These are phyloP conservation scores for Cydia strobilella DNA, from an alignment of 1,140 invertebrate genomes.

Conservation along the genomic window DNA sequence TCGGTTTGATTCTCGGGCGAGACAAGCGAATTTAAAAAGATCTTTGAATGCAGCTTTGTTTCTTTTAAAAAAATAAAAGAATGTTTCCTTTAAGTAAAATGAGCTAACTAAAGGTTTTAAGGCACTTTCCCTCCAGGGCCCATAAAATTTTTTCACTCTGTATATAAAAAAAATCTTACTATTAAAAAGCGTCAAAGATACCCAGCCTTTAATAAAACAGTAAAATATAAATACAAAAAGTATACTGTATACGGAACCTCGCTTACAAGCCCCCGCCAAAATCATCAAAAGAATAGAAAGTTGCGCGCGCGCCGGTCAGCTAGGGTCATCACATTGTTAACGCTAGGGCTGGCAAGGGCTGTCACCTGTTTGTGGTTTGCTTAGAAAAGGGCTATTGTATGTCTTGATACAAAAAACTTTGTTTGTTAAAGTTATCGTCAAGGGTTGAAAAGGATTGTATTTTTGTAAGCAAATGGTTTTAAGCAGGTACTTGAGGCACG, in stretches of 20 bases:
- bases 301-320: conserved; percentile 18
- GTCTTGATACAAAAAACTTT: background rate
- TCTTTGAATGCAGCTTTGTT: too few species aligned
- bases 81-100: too few species aligned
- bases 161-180: background rate
- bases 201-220: background rate
- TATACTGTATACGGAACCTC: background rate
- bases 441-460: background rate
- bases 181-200: background rate
- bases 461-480: too few species aligned
- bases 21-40: too few species aligned
- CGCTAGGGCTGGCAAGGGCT: background rate
- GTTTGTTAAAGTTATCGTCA: background rate
- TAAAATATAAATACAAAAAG: background rate
- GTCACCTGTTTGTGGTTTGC: background rate
- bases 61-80: too few species aligned
- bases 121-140: too few species aligned
- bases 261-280: background rate
- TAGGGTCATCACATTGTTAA: conserved; percentile 12
- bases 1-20: too few species aligned
- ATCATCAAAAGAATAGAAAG: conserved; percentile 5
- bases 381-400: background rate
- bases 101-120: too few species aligned
- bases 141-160: too few species aligned
- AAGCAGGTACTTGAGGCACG: background rate